These are phyloP conservation scores for Drosophila ohnishii DNA, from an alignment of 1,140 invertebrate genomes.

Conservation along the genomic window DNA sequence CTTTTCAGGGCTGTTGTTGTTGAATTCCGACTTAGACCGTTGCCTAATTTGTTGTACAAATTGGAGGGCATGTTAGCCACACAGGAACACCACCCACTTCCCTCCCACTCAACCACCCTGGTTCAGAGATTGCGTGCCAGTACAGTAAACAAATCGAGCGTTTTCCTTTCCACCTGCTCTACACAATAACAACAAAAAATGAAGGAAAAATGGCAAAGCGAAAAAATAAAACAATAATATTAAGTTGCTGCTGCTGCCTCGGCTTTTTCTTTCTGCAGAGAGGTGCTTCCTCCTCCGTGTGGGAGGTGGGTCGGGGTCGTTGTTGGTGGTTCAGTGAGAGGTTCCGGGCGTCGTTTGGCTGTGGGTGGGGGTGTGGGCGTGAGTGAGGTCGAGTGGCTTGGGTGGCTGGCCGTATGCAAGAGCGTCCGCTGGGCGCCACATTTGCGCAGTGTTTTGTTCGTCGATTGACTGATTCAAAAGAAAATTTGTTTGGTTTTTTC, in stretches of 20 bases:
- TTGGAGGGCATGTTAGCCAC: conserved; percentile 36
- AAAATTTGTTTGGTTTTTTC: conserved; percentile 22
- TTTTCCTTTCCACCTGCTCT: conserved; percentile 41
- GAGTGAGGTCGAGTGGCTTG: conserved; percentile 27
- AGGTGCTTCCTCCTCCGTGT: conserved; percentile 2
- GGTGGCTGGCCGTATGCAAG: conserved; percentile 53
- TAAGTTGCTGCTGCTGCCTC: conserved; percentile 30
- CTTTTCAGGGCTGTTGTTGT: conserved; percentile 4
- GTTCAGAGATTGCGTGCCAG: conserved; percentile 49
- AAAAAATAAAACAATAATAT: conserved; percentile 58
- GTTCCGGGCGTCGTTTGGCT: conserved; percentile 7
- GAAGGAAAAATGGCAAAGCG: conserved; percentile 14
- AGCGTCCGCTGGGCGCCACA: conserved; percentile 58
- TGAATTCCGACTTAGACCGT: conserved; percentile 19
- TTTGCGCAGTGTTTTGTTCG: conserved; percentile 66
- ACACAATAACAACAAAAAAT: conserved; percentile 15
- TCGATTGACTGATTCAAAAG: conserved; percentile 59
- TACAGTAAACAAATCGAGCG: conserved; percentile 62
- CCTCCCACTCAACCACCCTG: conserved; percentile 10
- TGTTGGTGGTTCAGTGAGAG: conserved; percentile 2
- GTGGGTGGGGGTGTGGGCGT: conserved; percentile 12
- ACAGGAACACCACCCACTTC: conserved; percentile 2
- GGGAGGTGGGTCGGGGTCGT: conserved; percentile 9
- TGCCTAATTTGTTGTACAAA: conserved; percentile 49
- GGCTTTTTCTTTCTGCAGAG: conserved; percentile 11